These are phyloP conservation scores for Drosophila atripex DNA, from an alignment of 2,888 invertebrate species.

Conservation along the genomic window DNA sequence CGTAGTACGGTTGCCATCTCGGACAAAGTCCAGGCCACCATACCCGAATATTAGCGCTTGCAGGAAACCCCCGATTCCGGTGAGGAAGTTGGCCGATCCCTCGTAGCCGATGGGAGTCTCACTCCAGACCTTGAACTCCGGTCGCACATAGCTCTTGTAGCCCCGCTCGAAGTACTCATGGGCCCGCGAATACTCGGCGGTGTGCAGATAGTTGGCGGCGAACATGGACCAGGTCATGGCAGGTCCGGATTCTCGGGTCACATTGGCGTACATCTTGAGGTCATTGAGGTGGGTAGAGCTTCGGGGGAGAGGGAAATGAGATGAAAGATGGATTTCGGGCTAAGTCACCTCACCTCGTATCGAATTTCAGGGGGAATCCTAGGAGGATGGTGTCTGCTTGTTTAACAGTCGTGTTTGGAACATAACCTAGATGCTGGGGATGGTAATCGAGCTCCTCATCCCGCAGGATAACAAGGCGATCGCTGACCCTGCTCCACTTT, in stretches of 20 bases:
- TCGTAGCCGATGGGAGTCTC: slow-evolving; percentile 85
- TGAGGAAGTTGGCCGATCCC: slow-evolving; percentile 86
- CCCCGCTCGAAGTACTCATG: slow-evolving; percentile 85
- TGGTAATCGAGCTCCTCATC: slow-evolving; percentile 85
- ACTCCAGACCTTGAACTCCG: slow-evolving; percentile 87
- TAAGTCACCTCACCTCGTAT: slow-evolving; percentile 83
- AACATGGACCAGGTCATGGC: slow-evolving; percentile 89
- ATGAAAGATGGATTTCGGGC: background rate
- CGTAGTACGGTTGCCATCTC: slow-evolving; percentile 54
- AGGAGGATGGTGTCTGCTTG: slow-evolving; percentile 87
- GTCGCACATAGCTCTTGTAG: slow-evolving; percentile 85
- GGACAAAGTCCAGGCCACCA: slow-evolving; percentile 85
- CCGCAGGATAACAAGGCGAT: slow-evolving; percentile 85
- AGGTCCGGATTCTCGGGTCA: slow-evolving; percentile 85
- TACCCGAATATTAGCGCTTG: slow-evolving; percentile 86
- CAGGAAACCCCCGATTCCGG: slow-evolving; percentile 87
- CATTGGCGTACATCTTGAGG: slow-evolving; percentile 85
- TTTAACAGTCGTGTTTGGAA: slow-evolving; percentile 84
- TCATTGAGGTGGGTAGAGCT: slow-evolving; percentile 85
- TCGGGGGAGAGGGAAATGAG: background rate
- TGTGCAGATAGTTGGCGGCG: slow-evolving; percentile 85
- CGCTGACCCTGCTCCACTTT: slow-evolving; percentile 84
- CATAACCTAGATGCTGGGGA: slow-evolving; percentile 86
- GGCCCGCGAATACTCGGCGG: slow-evolving; percentile 84
- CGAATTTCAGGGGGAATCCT: slow-evolving; percentile 86